These are phyloP conservation scores for Diogma glabrata DNA, from an alignment of 2,888 invertebrate genomes.

Conservation along the genomic window DNA sequence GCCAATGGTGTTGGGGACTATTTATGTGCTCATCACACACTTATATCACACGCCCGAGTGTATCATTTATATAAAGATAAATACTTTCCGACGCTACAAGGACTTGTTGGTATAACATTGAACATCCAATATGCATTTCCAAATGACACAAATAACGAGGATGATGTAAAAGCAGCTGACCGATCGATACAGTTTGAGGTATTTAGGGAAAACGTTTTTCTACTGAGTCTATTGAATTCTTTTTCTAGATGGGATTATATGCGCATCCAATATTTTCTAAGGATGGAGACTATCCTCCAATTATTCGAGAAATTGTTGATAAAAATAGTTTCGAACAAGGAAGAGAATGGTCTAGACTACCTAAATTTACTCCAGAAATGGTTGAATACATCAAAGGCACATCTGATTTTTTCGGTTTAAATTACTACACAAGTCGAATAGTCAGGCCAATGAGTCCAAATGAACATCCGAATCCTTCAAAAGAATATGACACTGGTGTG, in stretches of 20 bases:
- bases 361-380: slow-evolving; percentile 1
- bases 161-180: slow-evolving; percentile 11
- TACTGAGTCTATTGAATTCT: no score
- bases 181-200: slow-evolving; percentile 21
- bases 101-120: slow-evolving; percentile 27
- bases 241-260: slow-evolving; percentile 24
- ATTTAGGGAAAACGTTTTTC: no score
- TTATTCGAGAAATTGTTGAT: slow-evolving; percentile 26
- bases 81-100: slow-evolving; percentile 20
- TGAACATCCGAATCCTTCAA: not conserved
- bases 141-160: slow-evolving; percentile 20
- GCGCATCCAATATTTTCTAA: slow-evolving; percentile 25
- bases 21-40: slow-evolving; percentile 38
- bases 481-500: slow-evolving; percentile 29
- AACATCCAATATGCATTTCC: slow-evolving; percentile 23
- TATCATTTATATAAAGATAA: slow-evolving; percentile 29
- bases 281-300: slow-evolving; percentile 28
- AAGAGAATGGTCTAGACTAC: slow-evolving; percentile 25
- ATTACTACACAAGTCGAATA: slow-evolving; percentile 26
- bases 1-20: slow-evolving; percentile 39
- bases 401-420: slow-evolving; percentile 27
- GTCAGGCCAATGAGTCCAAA: slow-evolving; percentile 10
- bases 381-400: slow-evolving; percentile 17
- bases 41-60: slow-evolving; percentile 40
- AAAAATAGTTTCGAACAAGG: slow-evolving; percentile 28